Percentiles rank a stretch among this genome's conserved stretches.
Evolutionary conservation across 2,113 vertebrate species (phyloP).

Genomic region (Setophaga kirtlandii): DNA sequence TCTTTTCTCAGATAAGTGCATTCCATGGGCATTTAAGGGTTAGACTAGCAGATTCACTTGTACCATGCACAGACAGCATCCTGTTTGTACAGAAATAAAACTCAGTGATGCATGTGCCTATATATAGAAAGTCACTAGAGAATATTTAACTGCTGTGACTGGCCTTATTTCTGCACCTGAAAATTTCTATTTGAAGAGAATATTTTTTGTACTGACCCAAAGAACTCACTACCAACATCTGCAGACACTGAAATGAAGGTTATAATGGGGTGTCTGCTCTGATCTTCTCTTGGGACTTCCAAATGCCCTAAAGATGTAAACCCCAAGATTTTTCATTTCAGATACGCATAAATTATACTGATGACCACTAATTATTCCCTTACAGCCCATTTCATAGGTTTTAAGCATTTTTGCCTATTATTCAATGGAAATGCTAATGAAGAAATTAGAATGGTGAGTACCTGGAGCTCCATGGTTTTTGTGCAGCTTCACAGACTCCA

Average conservation of each 20-base stretch:
- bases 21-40: neutral
- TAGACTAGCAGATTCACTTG: neutral
- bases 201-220: neutral
- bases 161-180: neutral
- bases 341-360: neutral
- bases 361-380: neutral
- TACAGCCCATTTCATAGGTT: neutral
- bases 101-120: neutral
- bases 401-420: neutral
- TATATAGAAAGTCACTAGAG: neutral
- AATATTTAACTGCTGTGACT: neutral
- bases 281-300: neutral
- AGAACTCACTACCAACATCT: neutral
- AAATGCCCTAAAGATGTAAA: neutral
- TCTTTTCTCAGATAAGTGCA: neutral
- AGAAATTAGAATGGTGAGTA: neutral
- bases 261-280: neutral
- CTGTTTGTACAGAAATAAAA: neutral
- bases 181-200: neutral
- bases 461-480: neutral
- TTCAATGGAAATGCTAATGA: neutral
- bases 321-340: neutral
- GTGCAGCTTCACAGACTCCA: neutral
- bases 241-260: neutral
- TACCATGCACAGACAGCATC: neutral